Evolutionary conservation across 2,888 invertebrate genomes (phyloP).

Genomic region (Xestia xanthographa): DNA sequence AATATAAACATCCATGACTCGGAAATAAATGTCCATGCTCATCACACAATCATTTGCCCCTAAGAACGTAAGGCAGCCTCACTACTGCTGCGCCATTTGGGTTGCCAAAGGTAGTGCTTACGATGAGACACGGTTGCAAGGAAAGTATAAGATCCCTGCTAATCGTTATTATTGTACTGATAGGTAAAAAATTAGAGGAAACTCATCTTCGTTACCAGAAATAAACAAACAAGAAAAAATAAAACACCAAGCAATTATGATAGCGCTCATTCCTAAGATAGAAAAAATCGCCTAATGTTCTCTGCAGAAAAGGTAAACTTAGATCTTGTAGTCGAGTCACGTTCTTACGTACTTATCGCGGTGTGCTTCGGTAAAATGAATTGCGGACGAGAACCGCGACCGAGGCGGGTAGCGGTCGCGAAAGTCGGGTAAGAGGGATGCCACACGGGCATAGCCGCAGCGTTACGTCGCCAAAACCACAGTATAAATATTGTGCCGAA

Average conservation of each 20-base stretch:
- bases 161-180: not conserved
- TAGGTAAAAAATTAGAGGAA: not conserved
- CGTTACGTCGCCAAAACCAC: not conserved
- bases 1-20: too few relatives aligned
- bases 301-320: conserved; percentile 67
- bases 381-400: conserved; percentile 73
- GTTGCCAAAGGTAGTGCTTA: not conserved
- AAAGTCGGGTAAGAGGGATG: conserved; percentile 29
- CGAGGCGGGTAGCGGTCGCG: conserved; percentile 51
- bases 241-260: conserved; percentile 51
- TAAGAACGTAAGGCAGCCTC: too few relatives aligned
- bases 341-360: conserved; percentile 80
- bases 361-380: conserved; percentile 82
- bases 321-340: conserved; percentile 78
- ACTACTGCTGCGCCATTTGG: too few relatives aligned
- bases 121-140: too few relatives aligned
- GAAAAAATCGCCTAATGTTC: conserved; percentile 59
- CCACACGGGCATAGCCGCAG: not conserved
- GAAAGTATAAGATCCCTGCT: too few relatives aligned
- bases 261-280: conserved; percentile 46
- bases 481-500: too few relatives aligned
- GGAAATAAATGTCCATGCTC: too few relatives aligned
- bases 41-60: too few relatives aligned
- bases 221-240: conserved; percentile 13
- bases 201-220: not conserved